Base-by-base conservation (phyloP, 2,888 invertebrate species). In the Ganaspis brasiliensis region DNA sequence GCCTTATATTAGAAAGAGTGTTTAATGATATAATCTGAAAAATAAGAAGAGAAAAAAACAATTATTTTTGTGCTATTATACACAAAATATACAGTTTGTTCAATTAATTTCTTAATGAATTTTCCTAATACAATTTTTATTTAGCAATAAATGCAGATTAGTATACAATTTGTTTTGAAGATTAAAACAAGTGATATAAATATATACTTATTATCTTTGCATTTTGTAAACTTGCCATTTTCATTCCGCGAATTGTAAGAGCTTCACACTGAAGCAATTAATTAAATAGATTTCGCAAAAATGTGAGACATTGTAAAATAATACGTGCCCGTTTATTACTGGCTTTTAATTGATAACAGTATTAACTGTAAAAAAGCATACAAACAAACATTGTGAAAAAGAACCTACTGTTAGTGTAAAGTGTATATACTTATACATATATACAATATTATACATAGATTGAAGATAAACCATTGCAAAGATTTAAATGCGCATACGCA, bases 151-250 rank as follows among this genome's bases (percentile, higher is more conserved):
- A 31, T 31, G 31, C 31, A 31, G 6, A 4, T 31, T 6, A 31
- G 31, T 6, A 31, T 31, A 31, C 31, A 6, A 31, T 31, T 4
- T 31, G 6, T 4, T 31, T 31, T 31, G 3, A 31, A 6, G 31
- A 4, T 31, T 31, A 6, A 31, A 31, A 31, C 31, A 31, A 31
- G 31, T 31, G 31, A 31, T 31, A 19, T 21, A 0, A n/a, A n/a
- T n/a, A n/a, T n/a, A n/a, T n/a, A n/a, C n/a, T n/a, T 19, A 52
- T 37, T 35, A 16, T 16, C 10, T 16, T 35, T 35, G 24, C 57
- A 63, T 40, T 35, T 67, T 67, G 37, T 67, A 67, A 24, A n/a
- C 40, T 67, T 67, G 45, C 45, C 67, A 3, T 40, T 45, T 40
- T 24, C 14, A 45, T 45, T 45, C 14, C 40, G 21, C 67, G 24